These are phyloP conservation scores for Neogobius melanostomus DNA, from an alignment of 2,113 vertebrate species.

Conservation along the genomic window DNA sequence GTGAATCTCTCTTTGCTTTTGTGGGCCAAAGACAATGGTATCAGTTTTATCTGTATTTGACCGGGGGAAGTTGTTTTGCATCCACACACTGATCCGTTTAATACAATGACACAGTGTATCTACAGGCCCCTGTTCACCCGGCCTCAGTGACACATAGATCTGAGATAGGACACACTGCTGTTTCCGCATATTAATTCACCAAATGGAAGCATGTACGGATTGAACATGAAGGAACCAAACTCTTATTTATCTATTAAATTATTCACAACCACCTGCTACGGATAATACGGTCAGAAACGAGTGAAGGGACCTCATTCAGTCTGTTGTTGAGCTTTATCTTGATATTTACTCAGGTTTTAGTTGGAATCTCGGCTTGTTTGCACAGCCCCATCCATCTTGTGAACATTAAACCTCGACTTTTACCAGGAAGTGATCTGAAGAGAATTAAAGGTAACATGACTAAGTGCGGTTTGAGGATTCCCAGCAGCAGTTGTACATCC, in stretches of 20 bases:
- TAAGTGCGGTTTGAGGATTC: slow-evolving; percentile 63
- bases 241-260: slow-evolving; percentile 52
- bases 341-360: slow-evolving; percentile 27
- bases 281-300: slow-evolving; percentile 18
- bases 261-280: slow-evolving; percentile 46
- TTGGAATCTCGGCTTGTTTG: slow-evolving; percentile 38
- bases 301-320: slow-evolving; percentile 48
- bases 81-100: too few species aligned
- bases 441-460: slow-evolving; percentile 59
- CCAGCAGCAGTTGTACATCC: slow-evolving; percentile 56
- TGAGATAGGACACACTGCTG: too few species aligned
- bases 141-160: too few species aligned
- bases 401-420: slow-evolving; percentile 11
- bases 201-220: too few species aligned
- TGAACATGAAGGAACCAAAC: background rate
- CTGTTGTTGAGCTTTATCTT: background rate
- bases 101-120: too few species aligned
- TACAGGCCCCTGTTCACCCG: too few species aligned
- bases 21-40: too few species aligned
- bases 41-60: too few species aligned
- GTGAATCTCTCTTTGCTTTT: too few species aligned
- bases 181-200: too few species aligned
- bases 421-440: slow-evolving; percentile 35
- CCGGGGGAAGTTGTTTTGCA: too few species aligned
- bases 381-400: slow-evolving; percentile 24